Evolutionary conservation across 2,888 invertebrate genomes (phyloP).

Genomic region (Muscina levida): DNA sequence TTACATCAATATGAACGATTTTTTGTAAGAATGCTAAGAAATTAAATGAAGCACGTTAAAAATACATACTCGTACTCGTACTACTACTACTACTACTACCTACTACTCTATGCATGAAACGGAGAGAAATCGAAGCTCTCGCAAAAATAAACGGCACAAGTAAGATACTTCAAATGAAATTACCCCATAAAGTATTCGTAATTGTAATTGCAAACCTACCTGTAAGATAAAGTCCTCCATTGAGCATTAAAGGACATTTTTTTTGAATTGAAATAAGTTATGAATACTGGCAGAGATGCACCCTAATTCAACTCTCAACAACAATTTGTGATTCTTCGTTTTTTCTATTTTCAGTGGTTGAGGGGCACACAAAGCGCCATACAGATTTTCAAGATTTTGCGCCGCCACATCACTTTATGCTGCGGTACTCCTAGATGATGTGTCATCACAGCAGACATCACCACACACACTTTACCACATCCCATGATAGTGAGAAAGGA

Average conservation of each 20-base stretch:
- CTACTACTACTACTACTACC: conserved; percentile 49
- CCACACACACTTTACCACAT: conserved; percentile 4
- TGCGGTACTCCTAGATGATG: too few species aligned
- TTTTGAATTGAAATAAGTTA: too few species aligned
- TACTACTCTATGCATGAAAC: conserved; percentile 52
- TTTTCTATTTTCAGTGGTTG: too few species aligned
- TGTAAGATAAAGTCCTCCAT: conserved; percentile 26
- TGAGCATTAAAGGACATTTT: neutral
- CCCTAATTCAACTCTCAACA: too few species aligned
- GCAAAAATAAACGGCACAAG: conserved; percentile 62
- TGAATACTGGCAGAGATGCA: too few species aligned
- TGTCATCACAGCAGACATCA: too few species aligned
- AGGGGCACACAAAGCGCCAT: too few species aligned
- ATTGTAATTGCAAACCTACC: neutral
- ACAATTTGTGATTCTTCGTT: too few species aligned
- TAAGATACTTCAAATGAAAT: conserved; percentile 52
- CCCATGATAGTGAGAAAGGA: conserved; percentile 9
- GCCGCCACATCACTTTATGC: too few species aligned
- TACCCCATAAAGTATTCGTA: neutral
- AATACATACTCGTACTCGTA: conserved; percentile 50
- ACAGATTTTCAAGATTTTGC: too few species aligned
- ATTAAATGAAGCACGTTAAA: conserved; percentile 63
- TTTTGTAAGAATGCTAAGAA: conserved; percentile 74
- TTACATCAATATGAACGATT: conserved; percentile 79
- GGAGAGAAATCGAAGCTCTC: conserved; percentile 61